A percentile compares a stretch with the other conserved stretches of the same genome.
Conservation (phyloP, 2,797 vertebrate genomes). For the Amazona ochrocephala region DNA sequence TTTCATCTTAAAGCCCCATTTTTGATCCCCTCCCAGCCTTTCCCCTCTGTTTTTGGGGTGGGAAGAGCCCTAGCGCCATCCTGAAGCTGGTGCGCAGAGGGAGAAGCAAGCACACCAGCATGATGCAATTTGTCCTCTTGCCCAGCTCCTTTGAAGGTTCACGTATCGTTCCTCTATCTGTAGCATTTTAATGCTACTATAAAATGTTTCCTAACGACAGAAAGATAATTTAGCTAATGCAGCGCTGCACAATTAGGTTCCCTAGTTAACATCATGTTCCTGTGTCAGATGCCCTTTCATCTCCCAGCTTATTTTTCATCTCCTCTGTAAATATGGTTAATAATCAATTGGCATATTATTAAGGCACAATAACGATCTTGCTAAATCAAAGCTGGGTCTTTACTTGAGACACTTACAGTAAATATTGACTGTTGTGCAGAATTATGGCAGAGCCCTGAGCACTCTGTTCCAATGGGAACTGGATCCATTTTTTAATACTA, state of each 20-base stretch:
- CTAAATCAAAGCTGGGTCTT: constrained; percentile 78
- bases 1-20: not conserved
- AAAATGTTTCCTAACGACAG: constrained; percentile 54
- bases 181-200: constrained; percentile 49
- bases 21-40: not conserved
- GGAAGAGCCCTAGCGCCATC: not conserved
- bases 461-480: constrained; percentile 63
- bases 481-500: constrained; percentile 78
- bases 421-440: constrained; percentile 78
- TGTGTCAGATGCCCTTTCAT: constrained; percentile 54
- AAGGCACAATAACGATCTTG: constrained; percentile 70
- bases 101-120: not conserved
- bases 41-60: not conserved
- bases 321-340: constrained; percentile 76
- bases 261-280: constrained; percentile 64
- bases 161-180: not conserved
- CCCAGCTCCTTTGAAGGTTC: not conserved
- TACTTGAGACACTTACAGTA: constrained; percentile 74
- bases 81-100: not conserved
- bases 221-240: constrained; percentile 68
- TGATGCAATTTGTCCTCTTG: constrained; percentile 22
- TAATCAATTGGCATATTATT: constrained; percentile 79
- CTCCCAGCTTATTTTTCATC: constrained; percentile 68
- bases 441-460: constrained; percentile 73
- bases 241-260: constrained; percentile 57